A percentile compares a stretch with the other conserved stretches of the same genome.
Evolutionary conservation across 1,140 invertebrate species (phyloP).

Genomic region (Armadillidium nasatum): DNA sequence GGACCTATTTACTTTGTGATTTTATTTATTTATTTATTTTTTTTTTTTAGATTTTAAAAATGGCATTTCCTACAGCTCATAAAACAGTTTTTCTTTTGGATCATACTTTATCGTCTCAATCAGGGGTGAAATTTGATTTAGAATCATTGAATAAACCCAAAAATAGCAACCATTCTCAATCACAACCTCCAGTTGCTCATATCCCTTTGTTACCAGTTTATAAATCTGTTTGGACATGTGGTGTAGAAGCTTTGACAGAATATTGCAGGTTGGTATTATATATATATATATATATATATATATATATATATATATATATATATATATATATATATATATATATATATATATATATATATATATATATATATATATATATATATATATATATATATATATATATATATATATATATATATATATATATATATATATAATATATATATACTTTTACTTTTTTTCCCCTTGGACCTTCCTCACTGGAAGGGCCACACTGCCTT

Average conservation of each 20-base stretch:
- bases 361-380: background rate
- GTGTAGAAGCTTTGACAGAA: conserved; percentile 87
- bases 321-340: background rate
- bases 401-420: background rate
- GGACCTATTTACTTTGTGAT: too few relatives aligned
- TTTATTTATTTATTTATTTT: too few relatives aligned
- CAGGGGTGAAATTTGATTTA: conserved; percentile 40
- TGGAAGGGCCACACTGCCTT: too few relatives aligned
- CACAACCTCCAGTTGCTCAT: conserved; percentile 59
- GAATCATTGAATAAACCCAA: conserved; percentile 40
- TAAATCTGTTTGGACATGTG: conserved; percentile 91
- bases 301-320: conserved; percentile 49
- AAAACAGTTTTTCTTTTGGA: conserved; percentile 94
- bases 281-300: too few relatives aligned
- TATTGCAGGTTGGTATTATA: too few relatives aligned
- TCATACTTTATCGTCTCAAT: conserved; percentile 66
- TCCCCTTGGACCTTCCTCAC: too few relatives aligned
- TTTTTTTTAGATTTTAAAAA: too few relatives aligned
- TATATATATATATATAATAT: too few relatives aligned
- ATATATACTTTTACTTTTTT: too few relatives aligned
- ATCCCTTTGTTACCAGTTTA: conserved; percentile 72
- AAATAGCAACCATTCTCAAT: conserved; percentile 56
- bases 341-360: background rate
- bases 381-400: background rate
- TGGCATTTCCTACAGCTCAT: conserved; percentile 67